Evolutionary conservation across 2,888 invertebrate genomes (phyloP), one percentile per base, ranked within the genome.

Genomic region (Eupithecia subumbrata): DNA sequence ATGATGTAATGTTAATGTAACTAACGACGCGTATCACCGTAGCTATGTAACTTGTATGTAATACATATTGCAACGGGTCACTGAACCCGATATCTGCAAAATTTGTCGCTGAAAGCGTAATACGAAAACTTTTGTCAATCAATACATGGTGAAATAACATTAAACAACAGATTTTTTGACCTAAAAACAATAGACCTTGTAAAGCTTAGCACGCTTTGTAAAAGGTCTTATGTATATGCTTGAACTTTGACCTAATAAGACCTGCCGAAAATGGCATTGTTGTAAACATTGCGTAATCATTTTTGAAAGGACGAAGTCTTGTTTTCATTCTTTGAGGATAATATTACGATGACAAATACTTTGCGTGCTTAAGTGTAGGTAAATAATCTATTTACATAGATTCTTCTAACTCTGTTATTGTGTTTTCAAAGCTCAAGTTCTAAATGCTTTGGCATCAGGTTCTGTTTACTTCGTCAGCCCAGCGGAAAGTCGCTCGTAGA

Each of bases 21-120:
- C 82, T 78, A 82, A 81, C 80, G 78, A 73, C 68, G 78, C 78
- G 74, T 78, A 73, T 69, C 75, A 67, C 73, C 64, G 43, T 25
- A 40, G 40, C 72, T 34, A 48, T 66, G 52, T 70, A 63, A 25
- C 60, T 25, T 60, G 60, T 60, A 5, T 69, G 14, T 71, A 79
- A 72, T 75, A 66, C 37, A 60, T 76, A 75, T 74, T 69, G 76
- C 72, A 77, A 77, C 69, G 64, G 74, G 71, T 30, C 77, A 69
- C 71, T 70, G 78, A 79, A 77, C 80, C 72, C 70, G 63, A 73
- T 67, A 37, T 22, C 66, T 69, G 40, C 56, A 30, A 71, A 74
- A 69, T 37, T 40, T 12, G 34, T 40, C 34, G n/a, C 16, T 40
- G n/a, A n/a, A 37, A 37, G n/a, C 22, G 30, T 66, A 40, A 16